Conservation (phyloP, 2,888 invertebrate genomes). For the Tholera decimalis region DNA sequence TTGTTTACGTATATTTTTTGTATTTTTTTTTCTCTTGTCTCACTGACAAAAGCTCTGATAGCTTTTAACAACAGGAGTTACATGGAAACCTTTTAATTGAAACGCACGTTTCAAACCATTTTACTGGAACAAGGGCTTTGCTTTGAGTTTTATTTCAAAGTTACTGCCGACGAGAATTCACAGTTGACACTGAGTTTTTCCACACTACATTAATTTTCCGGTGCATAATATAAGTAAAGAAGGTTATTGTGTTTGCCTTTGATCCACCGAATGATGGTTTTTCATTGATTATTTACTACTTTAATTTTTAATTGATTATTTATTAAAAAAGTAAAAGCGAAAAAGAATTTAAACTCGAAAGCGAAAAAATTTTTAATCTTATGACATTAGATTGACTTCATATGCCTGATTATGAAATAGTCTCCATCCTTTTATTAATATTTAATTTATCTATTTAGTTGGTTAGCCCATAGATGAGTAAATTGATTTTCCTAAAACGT, state of each 20-base stretch:
- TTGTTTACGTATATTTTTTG: slow-evolving; percentile 18
- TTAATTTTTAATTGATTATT: neutral
- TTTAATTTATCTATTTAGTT: no score
- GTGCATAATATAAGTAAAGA: neutral
- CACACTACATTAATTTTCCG: neutral
- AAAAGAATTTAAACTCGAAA: no score
- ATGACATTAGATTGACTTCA: neutral
- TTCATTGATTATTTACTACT: neutral
- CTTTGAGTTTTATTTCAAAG: slow-evolving; percentile 8
- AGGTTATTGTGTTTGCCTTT: neutral
- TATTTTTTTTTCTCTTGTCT: neutral
- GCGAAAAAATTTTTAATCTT: no score
- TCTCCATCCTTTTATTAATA: neutral
- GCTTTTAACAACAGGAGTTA: neutral
- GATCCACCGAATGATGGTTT: neutral
- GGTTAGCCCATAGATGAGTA: no score
- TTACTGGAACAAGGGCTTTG: slow-evolving; percentile 8
- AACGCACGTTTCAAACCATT: slow-evolving; percentile 16
- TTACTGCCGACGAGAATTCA: slow-evolving; percentile 3
- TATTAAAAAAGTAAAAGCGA: neutral
- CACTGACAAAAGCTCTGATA: neutral
- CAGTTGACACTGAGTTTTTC: neutral
- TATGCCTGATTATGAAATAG: neutral
- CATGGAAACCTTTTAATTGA: neutral
- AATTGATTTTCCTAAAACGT: slow-evolving; percentile 5